Percentiles rank a stretch among this genome's conserved stretches.
phyloP scores from a whole-genome alignment of 1,140 invertebrate genomes.

The Neomicropteryx cornuta region DNA sequence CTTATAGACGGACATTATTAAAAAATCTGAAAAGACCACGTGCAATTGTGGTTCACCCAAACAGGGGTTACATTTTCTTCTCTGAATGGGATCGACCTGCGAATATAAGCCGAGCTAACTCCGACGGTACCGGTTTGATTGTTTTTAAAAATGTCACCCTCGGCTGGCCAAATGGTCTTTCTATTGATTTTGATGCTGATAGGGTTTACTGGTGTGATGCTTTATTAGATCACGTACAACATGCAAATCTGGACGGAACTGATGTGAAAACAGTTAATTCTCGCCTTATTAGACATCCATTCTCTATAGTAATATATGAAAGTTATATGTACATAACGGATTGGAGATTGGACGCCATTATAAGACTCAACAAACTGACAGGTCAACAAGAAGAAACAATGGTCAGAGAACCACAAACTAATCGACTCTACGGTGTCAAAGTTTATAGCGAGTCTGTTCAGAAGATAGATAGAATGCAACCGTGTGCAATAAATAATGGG shows the following conservation, averaged over 20 bases:
- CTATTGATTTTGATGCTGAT: slow-evolving; percentile 80
- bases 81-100: slow-evolving; percentile 95
- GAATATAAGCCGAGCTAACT: slow-evolving; percentile 83
- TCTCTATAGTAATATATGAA: slow-evolving; percentile 88
- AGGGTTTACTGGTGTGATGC: slow-evolving; percentile 94
- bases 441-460: slow-evolving; percentile 77
- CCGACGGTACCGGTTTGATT: slow-evolving; percentile 75
- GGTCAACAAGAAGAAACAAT: slow-evolving; percentile 78
- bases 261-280: slow-evolving; percentile 88
- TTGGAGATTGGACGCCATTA: slow-evolving; percentile 92
- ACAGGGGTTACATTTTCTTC: slow-evolving; percentile 88
- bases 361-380: slow-evolving; percentile 79
- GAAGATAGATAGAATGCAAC: slow-evolving; percentile 60
- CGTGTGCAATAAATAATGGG: slow-evolving; percentile 74
- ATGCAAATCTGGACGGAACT: slow-evolving; percentile 86
- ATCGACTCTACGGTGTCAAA: slow-evolving; percentile 85
- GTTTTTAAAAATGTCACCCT: slow-evolving; percentile 89
- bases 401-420: slow-evolving; percentile 80
- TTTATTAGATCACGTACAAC: slow-evolving; percentile 89
- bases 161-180: slow-evolving; percentile 92
- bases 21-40: slow-evolving; percentile 84
- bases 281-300: slow-evolving; percentile 83
- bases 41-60: slow-evolving; percentile 93
- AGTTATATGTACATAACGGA: slow-evolving; percentile 97
- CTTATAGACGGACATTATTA: slow-evolving; percentile 71